Evolutionary conservation across 1,140 invertebrate species (phyloP), one percentile per base, ranked within the genome.

Genomic region (Polypedilum vanderplanki): DNA sequence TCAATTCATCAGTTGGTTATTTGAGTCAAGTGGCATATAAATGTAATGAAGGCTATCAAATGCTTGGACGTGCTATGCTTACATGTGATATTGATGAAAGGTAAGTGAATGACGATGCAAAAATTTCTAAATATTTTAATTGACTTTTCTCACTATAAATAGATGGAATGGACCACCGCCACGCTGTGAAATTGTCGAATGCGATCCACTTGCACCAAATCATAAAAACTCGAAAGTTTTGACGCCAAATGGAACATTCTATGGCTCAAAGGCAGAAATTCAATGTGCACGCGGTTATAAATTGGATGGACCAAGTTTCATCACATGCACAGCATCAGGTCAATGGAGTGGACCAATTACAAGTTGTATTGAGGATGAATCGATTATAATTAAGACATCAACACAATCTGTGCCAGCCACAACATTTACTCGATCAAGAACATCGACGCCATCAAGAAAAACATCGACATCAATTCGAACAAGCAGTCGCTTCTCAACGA

Each of bases 81-180:
- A 91, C 92, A 5, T 97, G 95, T 80, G 95, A 97, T 82, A 91
- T 96, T 78, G 94, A 97, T 79, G 93, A 94, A 79, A 87, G 93
- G 91, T 93, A 84, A 85, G 84, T 85, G 74, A 33, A 41, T 24
- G 17, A 10, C 33, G 20, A 73, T 77, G 41, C 74, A 41, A 24
- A 9, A 65, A 33, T 33, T 33, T 33, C 24, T 33, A 33, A 73
- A 77, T 57, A 64, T 75, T 57, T 73, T 73, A 57, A 75, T 77
- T 33, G 24, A 33, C 24, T 33, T 33, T 33, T 33, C 24, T 33
- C 24, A 33, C 24, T 20, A 73, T 41, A 33, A 33, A 33, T 33
- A 73, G 22, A 75, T 20, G 46, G 22, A 22, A 67, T 67, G 73
- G 74, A 4, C 40, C 20, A 12, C 67, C 73, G 9, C 33, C 22